A percentile compares a stretch with the other conserved stretches of the same genome.
These are phyloP conservation scores for Aricia agestis DNA, from an alignment of 1,140 invertebrate genomes.

Conservation along the genomic window DNA sequence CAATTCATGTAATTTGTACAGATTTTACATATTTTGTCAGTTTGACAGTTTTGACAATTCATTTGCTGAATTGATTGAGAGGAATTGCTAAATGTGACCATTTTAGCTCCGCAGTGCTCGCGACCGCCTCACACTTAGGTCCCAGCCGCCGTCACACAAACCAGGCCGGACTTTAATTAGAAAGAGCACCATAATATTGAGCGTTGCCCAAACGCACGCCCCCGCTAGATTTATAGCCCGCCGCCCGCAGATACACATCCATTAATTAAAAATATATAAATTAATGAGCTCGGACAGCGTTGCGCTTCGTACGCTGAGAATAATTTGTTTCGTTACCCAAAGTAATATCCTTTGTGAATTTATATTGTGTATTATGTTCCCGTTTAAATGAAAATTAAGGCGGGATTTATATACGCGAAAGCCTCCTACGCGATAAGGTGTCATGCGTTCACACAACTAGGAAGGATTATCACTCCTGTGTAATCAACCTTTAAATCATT, in stretches of 20 bases:
- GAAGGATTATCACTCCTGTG: slow-evolving; percentile 9
- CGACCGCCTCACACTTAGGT: slow-evolving; percentile 20
- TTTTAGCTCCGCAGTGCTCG: not conserved
- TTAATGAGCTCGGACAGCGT: slow-evolving; percentile 44
- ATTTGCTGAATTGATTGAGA: too few species aligned
- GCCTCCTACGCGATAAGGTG: slow-evolving; percentile 13
- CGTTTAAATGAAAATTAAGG: slow-evolving; percentile 14
- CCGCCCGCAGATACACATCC: slow-evolving; percentile 65
- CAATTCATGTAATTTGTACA: too few species aligned
- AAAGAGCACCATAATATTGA: slow-evolving; percentile 70
- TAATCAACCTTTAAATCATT: slow-evolving; percentile 9
- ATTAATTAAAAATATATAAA: slow-evolving; percentile 73
- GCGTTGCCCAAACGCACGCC: slow-evolving; percentile 60
- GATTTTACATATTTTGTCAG: too few species aligned
- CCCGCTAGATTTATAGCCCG: slow-evolving; percentile 62
- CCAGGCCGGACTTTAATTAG: slow-evolving; percentile 64
- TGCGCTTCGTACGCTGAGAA: slow-evolving; percentile 27
- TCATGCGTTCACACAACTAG: slow-evolving; percentile 3
- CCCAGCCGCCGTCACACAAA: slow-evolving; percentile 28
- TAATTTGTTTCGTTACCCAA: slow-evolving; percentile 26
- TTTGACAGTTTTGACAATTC: too few species aligned
- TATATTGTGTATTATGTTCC: slow-evolving; percentile 11
- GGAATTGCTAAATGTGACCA: too few species aligned
- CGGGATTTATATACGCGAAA: slow-evolving; percentile 5
- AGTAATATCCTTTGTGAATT: slow-evolving; percentile 7